Evolutionary conservation across 2,888 invertebrate genomes (phyloP).

Genomic region (Apeira syringaria): DNA sequence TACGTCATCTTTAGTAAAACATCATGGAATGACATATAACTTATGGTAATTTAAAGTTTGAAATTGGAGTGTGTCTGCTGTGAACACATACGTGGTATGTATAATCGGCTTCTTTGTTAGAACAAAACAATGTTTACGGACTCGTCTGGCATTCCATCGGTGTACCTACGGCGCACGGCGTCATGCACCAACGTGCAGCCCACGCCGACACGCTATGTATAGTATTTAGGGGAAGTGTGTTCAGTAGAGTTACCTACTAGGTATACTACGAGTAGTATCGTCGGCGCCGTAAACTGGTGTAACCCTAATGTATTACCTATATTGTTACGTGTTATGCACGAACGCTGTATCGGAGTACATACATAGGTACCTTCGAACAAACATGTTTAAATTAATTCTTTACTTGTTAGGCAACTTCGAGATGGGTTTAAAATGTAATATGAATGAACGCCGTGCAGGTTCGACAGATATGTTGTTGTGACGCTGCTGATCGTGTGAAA

Average conservation of each 20-base stretch:
- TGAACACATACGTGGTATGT: neutral
- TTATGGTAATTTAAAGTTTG: too few relatives aligned
- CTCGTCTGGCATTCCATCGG: neutral
- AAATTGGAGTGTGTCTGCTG: neutral
- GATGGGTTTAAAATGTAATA: too few relatives aligned
- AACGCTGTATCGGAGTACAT: neutral
- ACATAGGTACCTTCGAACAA: too few relatives aligned
- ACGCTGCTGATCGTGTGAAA: too few relatives aligned
- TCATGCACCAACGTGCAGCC: neutral
- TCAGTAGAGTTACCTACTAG: neutral
- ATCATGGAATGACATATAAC: too few relatives aligned
- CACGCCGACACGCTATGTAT: neutral
- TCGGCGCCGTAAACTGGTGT: neutral
- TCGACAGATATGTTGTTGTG: too few relatives aligned
- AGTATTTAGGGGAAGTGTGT: neutral
- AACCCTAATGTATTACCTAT: slow-evolving; percentile 1
- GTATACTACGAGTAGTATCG: neutral
- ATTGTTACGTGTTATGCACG: neutral
- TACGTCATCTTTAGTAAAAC: too few relatives aligned
- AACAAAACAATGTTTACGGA: neutral
- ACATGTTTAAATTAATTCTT: too few relatives aligned
- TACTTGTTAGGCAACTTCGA: too few relatives aligned
- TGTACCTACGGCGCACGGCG: neutral
- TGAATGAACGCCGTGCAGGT: too few relatives aligned
- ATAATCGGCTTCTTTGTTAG: neutral